A percentile compares a stretch with the other conserved stretches of the same genome.
These are phyloP conservation scores for Gambusia yucatana DNA, from an alignment of 2,797 vertebrate species.

Conservation along the genomic window DNA sequence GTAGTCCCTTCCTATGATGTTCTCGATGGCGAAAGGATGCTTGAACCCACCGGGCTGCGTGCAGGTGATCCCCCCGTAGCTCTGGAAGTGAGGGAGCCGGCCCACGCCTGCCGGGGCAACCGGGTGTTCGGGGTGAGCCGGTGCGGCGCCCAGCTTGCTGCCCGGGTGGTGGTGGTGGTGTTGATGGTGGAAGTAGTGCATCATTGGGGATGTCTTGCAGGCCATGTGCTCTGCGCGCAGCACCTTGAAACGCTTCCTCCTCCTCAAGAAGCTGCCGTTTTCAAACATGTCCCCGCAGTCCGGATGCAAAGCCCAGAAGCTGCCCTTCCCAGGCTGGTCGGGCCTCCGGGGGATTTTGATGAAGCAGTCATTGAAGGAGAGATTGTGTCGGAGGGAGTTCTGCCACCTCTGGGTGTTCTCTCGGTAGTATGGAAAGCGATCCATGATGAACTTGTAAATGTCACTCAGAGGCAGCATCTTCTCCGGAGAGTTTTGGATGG, in stretches of 20 bases:
- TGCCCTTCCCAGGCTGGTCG: conserved; percentile 93
- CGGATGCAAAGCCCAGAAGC: conserved; percentile 94
- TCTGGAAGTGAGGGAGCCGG: conserved; percentile 88
- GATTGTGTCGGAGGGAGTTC: conserved; percentile 93
- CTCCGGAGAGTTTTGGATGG: conserved; percentile 91
- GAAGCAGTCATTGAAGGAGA: conserved; percentile 96
- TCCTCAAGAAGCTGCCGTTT: conserved; percentile 92
- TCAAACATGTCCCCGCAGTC: conserved; percentile 97
- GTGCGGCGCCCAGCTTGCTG: conserved; percentile 71
- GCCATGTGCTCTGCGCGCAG: conserved; percentile 82
- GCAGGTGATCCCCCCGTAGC: conserved; percentile 84
- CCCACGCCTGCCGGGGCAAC: conserved; percentile 83
- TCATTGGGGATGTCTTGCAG: conserved; percentile 87
- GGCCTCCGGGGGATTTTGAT: conserved; percentile 93
- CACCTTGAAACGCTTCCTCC: conserved; percentile 94
- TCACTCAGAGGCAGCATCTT: conserved; percentile 96
- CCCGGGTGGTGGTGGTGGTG: conserved; percentile 73
- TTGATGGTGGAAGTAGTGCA: conserved; percentile 91
- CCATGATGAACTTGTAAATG: conserved; percentile 97
- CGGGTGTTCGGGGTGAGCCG: conserved; percentile 82
- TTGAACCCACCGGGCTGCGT: conserved; percentile 90
- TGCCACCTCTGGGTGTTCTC: conserved; percentile 96
- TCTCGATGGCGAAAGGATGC: conserved; percentile 97
- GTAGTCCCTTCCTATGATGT: conserved; percentile 95
- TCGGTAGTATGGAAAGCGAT: conserved; percentile 93